Conservation (phyloP, 1,140 invertebrate species). For the Philotrypesis tridentata region DNA sequence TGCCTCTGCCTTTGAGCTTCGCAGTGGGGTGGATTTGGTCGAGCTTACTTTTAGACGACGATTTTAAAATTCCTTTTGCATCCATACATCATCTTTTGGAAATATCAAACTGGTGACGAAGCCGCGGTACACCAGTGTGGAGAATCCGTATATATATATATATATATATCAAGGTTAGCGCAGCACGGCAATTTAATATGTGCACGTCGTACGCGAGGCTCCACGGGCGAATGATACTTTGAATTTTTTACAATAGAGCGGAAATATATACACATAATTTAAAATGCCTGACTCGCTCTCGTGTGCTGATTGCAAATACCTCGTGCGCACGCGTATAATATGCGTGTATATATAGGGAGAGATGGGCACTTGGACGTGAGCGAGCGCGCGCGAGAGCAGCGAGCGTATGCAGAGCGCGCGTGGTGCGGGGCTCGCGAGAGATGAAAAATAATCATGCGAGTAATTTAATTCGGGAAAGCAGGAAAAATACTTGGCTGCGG, state of each 20-base stretch:
- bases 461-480: slow-evolving; percentile 44
- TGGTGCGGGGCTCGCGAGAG: neutral
- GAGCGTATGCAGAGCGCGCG: too few species aligned
- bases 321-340: neutral
- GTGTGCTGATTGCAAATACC: slow-evolving; percentile 38
- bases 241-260: neutral
- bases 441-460: slow-evolving; percentile 44
- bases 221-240: slow-evolving; percentile 12
- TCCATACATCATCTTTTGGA: neutral
- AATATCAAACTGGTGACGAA: neutral
- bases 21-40: too few species aligned
- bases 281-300: neutral
- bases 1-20: neutral
- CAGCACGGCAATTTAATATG: slow-evolving; percentile 32
- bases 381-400: neutral
- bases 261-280: slow-evolving; percentile 6
- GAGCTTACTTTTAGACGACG: neutral
- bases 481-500: slow-evolving; percentile 43
- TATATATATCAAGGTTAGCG: too few species aligned
- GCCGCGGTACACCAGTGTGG: too few species aligned
- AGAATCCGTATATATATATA: too few species aligned
- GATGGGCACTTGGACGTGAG: neutral
- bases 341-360: too few species aligned
- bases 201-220: neutral
- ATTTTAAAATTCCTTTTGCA: neutral